Base-by-base conservation (phyloP, 2,797 vertebrate species). In the Siniperca scherzeri region DNA sequence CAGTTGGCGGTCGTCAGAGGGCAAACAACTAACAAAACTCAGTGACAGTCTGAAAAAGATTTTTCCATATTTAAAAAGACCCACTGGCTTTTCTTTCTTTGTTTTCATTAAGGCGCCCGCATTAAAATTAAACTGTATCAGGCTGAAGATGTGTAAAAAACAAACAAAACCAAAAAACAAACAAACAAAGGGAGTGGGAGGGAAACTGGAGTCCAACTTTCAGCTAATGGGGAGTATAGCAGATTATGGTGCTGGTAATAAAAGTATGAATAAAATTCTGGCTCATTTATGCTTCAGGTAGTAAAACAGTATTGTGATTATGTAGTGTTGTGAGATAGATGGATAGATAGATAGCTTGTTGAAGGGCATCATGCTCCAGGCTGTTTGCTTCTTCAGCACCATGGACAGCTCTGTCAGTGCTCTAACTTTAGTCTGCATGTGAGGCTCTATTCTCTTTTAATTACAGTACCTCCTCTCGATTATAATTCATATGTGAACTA, bases 321-420 rank as follows among this genome's bases (percentile, higher is more conserved):
- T 40, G 11, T 19, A 21, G 64, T 22, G 21, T 33, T 17, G 13
- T 17, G 11, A 21, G 68, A 79, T 19, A 65, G 1, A 71, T 21
- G 72, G 80, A 68, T 5, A 73, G 57, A 74, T 14, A 42, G 68
- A 67, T 7, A 22, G 6, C 6, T 38, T 42, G 42, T 50, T 59
- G 17, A 57, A 21, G 0, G 16, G 16, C 17, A 7, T 17, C n/a
- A 3, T 48, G 38, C 71, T 19, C 7, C 16, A 3, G 46, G 13
- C 11, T 66, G 44, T 52, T 38, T 68, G 52, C 30, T 3, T 38
- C 69, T 94, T 92, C 90, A 93, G 93, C 33, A 94, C 95, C 95
- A 89, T 42, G 92, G 95, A 95, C 87, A 95, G 93, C 87, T 87
- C 87, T 3, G 2, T 5, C 3, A 2, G 12, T 12, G 30, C 48